These are phyloP conservation scores for Amazona vittata DNA, from an alignment of 2,113 vertebrate species.

Conservation along the genomic window DNA sequence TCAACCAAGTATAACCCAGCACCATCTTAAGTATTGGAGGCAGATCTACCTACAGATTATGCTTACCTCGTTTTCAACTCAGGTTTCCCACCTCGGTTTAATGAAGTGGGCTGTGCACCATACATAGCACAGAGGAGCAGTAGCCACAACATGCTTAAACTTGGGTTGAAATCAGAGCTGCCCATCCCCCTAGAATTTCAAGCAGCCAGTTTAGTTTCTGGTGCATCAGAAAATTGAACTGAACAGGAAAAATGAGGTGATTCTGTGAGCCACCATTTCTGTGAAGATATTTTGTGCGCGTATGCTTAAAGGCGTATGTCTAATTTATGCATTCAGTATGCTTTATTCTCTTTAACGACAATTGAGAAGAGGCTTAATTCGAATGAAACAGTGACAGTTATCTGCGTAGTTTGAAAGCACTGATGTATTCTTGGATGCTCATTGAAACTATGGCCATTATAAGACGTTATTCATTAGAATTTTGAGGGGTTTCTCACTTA, in stretches of 20 bases:
- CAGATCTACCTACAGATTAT: background rate
- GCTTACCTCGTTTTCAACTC: background rate
- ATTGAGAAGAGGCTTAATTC: background rate
- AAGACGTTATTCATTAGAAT: background rate
- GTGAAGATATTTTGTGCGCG: background rate
- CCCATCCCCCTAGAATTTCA: background rate
- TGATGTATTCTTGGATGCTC: background rate
- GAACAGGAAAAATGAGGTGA: background rate
- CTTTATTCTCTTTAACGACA: background rate
- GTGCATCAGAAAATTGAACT: background rate
- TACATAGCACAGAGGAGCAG: background rate
- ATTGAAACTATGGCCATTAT: background rate
- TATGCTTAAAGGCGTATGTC: background rate
- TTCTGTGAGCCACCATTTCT: background rate
- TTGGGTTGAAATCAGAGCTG: background rate
- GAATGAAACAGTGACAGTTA: background rate
- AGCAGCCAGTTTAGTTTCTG: background rate
- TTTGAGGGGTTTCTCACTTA: conserved; percentile 53
- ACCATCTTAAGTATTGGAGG: background rate
- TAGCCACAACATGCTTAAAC: background rate
- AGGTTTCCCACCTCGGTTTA: background rate
- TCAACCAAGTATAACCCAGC: background rate
- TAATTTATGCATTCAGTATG: background rate
- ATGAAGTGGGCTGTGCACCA: background rate
- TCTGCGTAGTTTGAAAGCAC: background rate